Percentiles rank a stretch among this genome's conserved stretches.
phyloP scores from a whole-genome alignment of 1,140 invertebrate species.

The Latrodectus geometricus region DNA sequence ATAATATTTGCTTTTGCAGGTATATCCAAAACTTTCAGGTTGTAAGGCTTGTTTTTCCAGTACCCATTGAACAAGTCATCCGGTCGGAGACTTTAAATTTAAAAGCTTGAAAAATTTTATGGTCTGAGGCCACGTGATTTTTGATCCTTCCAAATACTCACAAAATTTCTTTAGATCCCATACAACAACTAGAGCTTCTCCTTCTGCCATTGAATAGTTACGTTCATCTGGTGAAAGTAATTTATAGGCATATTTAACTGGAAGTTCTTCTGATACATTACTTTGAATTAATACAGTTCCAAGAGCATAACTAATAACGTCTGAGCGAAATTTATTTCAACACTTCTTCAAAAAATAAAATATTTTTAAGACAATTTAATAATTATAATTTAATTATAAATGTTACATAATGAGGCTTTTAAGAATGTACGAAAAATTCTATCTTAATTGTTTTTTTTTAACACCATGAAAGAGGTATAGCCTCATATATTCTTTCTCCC shows the following conservation, averaged over 20 bases:
- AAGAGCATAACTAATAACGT: slow-evolving; percentile 57
- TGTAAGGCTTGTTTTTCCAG: slow-evolving; percentile 59
- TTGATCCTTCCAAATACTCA: slow-evolving; percentile 63
- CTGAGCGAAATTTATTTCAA: no score
- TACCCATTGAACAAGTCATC: slow-evolving; percentile 62
- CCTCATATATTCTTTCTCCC: no score
- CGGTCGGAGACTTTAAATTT: slow-evolving; percentile 40
- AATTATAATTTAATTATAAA: no score
- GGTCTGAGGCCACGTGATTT: slow-evolving; percentile 64
- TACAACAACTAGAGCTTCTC: slow-evolving; percentile 64
- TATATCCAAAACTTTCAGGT: slow-evolving; percentile 61
- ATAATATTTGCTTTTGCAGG: slow-evolving; percentile 62
- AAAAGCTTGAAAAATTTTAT: slow-evolving; percentile 62
- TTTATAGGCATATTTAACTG: slow-evolving; percentile 63
- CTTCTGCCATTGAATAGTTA: slow-evolving; percentile 64
- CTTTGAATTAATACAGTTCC: slow-evolving; percentile 66
- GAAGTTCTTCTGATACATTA: no score
- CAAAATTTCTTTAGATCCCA: slow-evolving; percentile 63
- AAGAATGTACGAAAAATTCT: no score
- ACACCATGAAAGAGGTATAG: no score
- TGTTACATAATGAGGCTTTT: no score
- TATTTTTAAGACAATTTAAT: no score
- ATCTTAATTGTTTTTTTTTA: no score
- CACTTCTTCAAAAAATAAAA: no score
- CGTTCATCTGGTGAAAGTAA: slow-evolving; percentile 28